phyloP scores from a whole-genome alignment of 2,113 vertebrate species.

The Balaeniceps rex region DNA sequence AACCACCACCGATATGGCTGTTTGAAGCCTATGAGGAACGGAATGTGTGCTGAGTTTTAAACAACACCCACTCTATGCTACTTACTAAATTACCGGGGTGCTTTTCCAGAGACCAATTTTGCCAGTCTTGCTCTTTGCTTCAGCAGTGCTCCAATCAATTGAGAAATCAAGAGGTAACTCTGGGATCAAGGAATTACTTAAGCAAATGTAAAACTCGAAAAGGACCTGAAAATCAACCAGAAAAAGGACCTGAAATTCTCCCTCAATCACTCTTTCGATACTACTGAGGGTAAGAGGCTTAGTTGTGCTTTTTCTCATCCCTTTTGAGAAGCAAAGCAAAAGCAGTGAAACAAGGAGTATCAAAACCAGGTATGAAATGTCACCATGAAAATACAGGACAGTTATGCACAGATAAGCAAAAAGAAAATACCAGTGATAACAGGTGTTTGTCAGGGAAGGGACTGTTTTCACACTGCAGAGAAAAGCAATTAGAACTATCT shows the following conservation, averaged over 20 bases:
- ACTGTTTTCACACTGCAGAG: neutral
- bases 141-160: neutral
- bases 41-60: neutral
- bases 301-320: neutral
- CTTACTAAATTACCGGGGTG: neutral
- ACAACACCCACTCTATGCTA: neutral
- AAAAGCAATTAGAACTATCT: neutral
- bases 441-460: neutral
- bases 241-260: neutral
- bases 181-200: neutral
- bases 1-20: neutral
- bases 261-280: neutral
- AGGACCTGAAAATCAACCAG: neutral
- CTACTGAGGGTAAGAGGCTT: neutral
- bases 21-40: neutral
- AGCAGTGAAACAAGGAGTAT: neutral
- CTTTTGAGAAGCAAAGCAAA: neutral
- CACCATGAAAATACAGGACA: neutral
- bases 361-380: constrained; percentile 1
- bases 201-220: neutral
- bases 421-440: neutral
- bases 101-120: neutral
- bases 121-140: neutral
- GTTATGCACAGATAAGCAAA: constrained; percentile 6
- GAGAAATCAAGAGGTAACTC: neutral